Evolutionary conservation across 2,113 vertebrate species (phyloP).

Genomic region (Electrona antarctica): DNA sequence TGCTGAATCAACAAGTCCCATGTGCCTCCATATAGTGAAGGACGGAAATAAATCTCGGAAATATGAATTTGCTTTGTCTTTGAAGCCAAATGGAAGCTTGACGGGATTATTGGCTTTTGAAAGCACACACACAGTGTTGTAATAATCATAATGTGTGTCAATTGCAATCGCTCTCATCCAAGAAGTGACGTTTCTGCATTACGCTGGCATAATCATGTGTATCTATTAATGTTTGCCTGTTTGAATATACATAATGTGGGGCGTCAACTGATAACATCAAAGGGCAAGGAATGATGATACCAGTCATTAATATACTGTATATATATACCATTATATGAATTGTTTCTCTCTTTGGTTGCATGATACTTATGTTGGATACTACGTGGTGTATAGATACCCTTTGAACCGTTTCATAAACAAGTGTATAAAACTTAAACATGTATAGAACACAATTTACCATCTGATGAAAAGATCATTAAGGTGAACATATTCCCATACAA

Average conservation of each 20-base stretch:
- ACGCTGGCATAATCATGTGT: constrained; percentile 29
- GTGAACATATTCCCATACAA: constrained; percentile 13
- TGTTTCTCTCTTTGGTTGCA: constrained; percentile 28
- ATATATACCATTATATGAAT: constrained; percentile 24
- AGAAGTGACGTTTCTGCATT: constrained; percentile 17
- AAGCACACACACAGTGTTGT: neutral
- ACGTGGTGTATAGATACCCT: constrained; percentile 23
- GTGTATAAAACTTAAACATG: neutral
- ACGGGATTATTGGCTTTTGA: constrained; percentile 13
- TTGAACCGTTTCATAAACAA: neutral
- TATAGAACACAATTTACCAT: constrained; percentile 1
- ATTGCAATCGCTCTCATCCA: constrained; percentile 3
- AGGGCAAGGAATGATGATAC: neutral
- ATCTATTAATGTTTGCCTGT: neutral
- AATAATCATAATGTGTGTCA: neutral
- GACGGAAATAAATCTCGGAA: too few relatives aligned
- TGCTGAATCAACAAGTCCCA: constrained; percentile 8
- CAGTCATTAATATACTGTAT: constrained; percentile 13
- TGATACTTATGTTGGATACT: constrained; percentile 27
- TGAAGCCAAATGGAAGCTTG: constrained; percentile 32
- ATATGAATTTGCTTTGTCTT: constrained; percentile 25
- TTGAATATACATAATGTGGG: neutral
- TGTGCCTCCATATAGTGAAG: neutral
- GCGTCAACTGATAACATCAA: constrained; percentile 12
- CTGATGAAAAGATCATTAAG: constrained; percentile 44